These are phyloP conservation scores for Pseudomugil gertrudae DNA, from an alignment of 2,797 vertebrate genomes.

Conservation along the genomic window DNA sequence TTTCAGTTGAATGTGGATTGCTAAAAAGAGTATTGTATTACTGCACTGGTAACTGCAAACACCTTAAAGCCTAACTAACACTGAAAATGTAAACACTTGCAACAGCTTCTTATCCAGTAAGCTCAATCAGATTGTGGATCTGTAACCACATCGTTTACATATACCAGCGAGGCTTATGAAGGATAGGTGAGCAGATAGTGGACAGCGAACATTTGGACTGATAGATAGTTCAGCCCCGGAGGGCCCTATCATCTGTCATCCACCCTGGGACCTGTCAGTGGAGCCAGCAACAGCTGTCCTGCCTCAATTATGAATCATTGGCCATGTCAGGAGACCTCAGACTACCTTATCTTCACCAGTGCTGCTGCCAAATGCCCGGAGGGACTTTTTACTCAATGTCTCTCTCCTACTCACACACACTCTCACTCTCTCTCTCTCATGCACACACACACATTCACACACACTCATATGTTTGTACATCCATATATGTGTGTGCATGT, in stretches of 20 bases:
- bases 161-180: slow-evolving; percentile 49
- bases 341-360: slow-evolving; percentile 72
- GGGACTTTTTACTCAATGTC: slow-evolving; percentile 56
- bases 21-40: background rate
- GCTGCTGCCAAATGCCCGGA: slow-evolving; percentile 66
- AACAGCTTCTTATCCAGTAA: slow-evolving; percentile 29
- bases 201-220: slow-evolving; percentile 71
- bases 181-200: slow-evolving; percentile 71
- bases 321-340: slow-evolving; percentile 77
- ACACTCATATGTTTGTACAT: no score
- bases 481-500: background rate
- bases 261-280: slow-evolving; percentile 74
- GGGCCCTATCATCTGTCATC: slow-evolving; percentile 78
- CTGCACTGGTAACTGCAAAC: background rate
- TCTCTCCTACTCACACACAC: slow-evolving; percentile 13
- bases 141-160: slow-evolving; percentile 55
- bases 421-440: slow-evolving; percentile 8
- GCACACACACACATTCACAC: no score
- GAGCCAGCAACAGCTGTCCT: slow-evolving; percentile 80
- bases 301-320: slow-evolving; percentile 82
- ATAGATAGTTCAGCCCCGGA: slow-evolving; percentile 73
- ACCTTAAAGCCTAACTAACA: background rate
- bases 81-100: background rate
- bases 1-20: background rate
- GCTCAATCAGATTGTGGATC: slow-evolving; percentile 33